phyloP scores from a whole-genome alignment of 2,888 invertebrate species.

The Bellardia pandia region DNA sequence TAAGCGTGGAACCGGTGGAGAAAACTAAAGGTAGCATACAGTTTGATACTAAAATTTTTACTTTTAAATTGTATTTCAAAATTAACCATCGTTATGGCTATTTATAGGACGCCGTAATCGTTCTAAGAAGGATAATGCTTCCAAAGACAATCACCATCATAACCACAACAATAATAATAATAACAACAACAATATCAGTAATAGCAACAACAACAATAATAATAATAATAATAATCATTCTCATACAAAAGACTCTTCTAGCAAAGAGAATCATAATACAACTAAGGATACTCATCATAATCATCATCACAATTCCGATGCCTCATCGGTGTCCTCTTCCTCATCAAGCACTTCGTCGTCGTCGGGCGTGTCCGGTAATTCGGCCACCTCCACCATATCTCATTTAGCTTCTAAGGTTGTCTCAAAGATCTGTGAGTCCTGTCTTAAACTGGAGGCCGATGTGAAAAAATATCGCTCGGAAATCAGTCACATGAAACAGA shows the following conservation, averaged over 20 bases:
- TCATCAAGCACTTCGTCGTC: slow-evolving; percentile 76
- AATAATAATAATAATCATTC: slow-evolving; percentile 75
- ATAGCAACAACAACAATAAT: slow-evolving; percentile 74
- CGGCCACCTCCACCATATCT: slow-evolving; percentile 80
- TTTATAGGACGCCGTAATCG: slow-evolving; percentile 83
- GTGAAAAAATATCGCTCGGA: slow-evolving; percentile 83
- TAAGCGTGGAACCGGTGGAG: slow-evolving; percentile 80
- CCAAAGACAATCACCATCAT: slow-evolving; percentile 84
- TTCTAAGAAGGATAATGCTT: slow-evolving; percentile 82
- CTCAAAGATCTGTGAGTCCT: slow-evolving; percentile 83
- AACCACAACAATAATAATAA: slow-evolving; percentile 76
- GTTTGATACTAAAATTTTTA: background rate
- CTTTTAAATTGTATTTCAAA: background rate
- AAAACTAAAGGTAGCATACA: slow-evolving; percentile 80
- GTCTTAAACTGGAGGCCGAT: slow-evolving; percentile 83
- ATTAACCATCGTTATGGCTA: too few relatives aligned
- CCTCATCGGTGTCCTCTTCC: slow-evolving; percentile 77
- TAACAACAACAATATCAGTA: slow-evolving; percentile 72
- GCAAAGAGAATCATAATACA: slow-evolving; percentile 67
- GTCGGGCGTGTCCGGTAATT: slow-evolving; percentile 80
- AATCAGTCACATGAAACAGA: slow-evolving; percentile 84
- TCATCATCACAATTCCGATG: slow-evolving; percentile 74
- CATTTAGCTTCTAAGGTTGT: slow-evolving; percentile 83
- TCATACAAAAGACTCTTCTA: slow-evolving; percentile 69
- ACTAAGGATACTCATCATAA: slow-evolving; percentile 70